Evolutionary conservation across 2,113 vertebrate species (phyloP).

Genomic region (Gavialis gangeticus): DNA sequence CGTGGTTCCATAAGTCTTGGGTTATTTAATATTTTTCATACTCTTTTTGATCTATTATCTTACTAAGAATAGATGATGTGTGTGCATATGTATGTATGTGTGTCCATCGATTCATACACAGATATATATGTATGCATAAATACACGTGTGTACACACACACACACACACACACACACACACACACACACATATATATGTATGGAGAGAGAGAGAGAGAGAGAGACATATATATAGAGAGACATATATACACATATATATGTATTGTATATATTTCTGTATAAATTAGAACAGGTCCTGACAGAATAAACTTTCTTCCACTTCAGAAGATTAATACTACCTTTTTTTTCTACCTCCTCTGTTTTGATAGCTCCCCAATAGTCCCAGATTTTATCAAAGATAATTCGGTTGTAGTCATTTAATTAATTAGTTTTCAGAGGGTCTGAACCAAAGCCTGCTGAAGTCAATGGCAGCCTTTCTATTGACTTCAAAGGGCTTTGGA

Average conservation of each 20-base stretch:
- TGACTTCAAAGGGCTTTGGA: not conserved
- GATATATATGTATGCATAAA: too few relatives aligned
- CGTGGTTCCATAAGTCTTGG: not conserved
- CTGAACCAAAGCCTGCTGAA: not conserved
- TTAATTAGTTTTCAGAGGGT: not conserved
- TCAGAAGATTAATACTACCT: not conserved
- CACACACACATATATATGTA: too few relatives aligned
- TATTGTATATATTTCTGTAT: too few relatives aligned
- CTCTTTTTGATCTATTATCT: accelerated
- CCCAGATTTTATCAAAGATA: not conserved
- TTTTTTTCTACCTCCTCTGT: not conserved
- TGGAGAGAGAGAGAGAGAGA: too few relatives aligned
- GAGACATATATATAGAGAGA: too few relatives aligned
- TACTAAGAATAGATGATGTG: not conserved
- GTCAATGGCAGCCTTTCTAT: not conserved
- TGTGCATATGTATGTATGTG: too few relatives aligned
- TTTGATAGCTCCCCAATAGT: not conserved
- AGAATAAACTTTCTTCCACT: not conserved
- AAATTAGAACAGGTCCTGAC: not conserved
- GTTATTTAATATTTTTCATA: not conserved
- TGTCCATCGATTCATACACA: too few relatives aligned
- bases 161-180: too few relatives aligned
- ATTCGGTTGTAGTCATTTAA: not conserved
- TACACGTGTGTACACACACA: too few relatives aligned
- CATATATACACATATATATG: too few relatives aligned